Evolutionary conservation across 1,140 invertebrate species (phyloP), one percentile per base, ranked within the genome.

Genomic region (Cheumatopsyche charites): DNA sequence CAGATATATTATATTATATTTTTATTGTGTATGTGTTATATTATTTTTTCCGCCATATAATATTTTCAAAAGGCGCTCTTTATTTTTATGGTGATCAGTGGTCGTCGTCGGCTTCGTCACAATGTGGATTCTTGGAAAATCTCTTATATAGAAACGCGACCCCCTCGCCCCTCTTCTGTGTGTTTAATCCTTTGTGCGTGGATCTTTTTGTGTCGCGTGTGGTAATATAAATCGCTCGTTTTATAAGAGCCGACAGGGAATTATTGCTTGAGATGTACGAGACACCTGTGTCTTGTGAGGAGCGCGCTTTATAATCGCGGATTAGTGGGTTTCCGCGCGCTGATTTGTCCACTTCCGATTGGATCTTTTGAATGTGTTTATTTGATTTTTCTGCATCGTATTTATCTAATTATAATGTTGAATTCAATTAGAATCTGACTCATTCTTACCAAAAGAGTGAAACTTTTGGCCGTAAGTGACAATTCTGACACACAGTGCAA

Each of bases 41-140:
- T n/a, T n/a, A 58, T 58, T 25, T 23, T 26, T 58, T 66, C 43
- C 43, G 43, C 63, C 21, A 58, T 58, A 66, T 66, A 66, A 66
- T 66, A 66, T 66, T 66, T 63, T 66, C 63, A 23, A 66, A 66
- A 66, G 63, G 43, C 21, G 62, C 15, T 73, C 72, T 73, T 73
- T 73, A 70, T 70, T 73, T 70, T 70, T 66, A 73, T 73, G 72
- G 67, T 73, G 67, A 73, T 73, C 72, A 69, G 72, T 66, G 69
- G 29, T 45, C 49, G 47, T 63, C 61, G 52, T 23, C 61, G 17
- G n/a, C 42, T 19, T 17, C 3, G 26, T 58, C 19, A 47, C 72
- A 12, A 55, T 45, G 43, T 73, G 67, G 63, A 66, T 73, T 73
- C 67, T 73, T 43, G 67, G 67, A 70, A 73, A 49, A 55, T 49